phyloP scores from a whole-genome alignment of 2,797 vertebrate species.

The Ciconia nigra region DNA sequence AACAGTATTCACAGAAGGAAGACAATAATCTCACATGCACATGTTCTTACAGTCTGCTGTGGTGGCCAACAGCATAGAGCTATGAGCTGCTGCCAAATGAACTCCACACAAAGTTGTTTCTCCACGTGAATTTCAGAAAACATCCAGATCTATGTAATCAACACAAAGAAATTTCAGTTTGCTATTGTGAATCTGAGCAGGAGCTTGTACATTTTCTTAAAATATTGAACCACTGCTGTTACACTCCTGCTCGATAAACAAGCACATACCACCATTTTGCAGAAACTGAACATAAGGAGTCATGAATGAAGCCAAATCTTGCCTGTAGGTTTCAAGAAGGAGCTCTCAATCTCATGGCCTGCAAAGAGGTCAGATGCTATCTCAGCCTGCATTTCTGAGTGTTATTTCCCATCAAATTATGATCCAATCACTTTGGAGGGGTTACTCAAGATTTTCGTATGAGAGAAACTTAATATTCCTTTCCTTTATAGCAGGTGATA shows the following conservation, averaged over 20 bases:
- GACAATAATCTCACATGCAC: neutral
- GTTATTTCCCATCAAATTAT: neutral
- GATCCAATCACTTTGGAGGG: rapidly evolving
- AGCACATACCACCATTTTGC: neutral
- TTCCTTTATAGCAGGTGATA: neutral
- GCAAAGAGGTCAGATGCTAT: neutral
- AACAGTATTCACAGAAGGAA: neutral
- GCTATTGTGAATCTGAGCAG: neutral
- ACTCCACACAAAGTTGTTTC: neutral
- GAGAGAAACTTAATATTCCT: neutral
- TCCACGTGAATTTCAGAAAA: neutral
- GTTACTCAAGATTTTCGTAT: neutral
- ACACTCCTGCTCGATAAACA: neutral
- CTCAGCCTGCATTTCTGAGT: neutral
- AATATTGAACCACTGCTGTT: neutral
- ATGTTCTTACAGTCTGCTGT: neutral
- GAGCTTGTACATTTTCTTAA: neutral
- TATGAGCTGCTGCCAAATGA: neutral
- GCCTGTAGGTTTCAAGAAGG: neutral
- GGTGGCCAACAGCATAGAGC: neutral
- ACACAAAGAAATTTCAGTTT: neutral
- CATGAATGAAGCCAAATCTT: neutral
- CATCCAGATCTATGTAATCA: neutral
- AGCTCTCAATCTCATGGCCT: neutral
- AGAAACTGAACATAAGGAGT: neutral